Evolutionary conservation across 2,113 vertebrate genomes (phyloP), one percentile per base, ranked within the genome.

Genomic region (Spilogale gracilis): DNA sequence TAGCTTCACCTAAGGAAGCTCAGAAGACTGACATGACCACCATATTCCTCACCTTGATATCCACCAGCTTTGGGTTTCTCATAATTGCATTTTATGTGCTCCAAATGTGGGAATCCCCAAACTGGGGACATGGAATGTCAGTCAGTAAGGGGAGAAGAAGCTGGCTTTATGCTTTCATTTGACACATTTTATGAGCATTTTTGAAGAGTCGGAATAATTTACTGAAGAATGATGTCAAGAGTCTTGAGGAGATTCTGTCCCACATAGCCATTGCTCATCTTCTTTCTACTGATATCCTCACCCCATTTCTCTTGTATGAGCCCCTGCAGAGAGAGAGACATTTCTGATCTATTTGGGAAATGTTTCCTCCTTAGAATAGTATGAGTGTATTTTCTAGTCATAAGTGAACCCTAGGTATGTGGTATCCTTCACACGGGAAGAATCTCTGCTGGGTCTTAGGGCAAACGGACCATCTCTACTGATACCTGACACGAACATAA

Each of bases 261-360:
- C 5, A 38, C 58, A 9, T 43, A 89, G 11, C 30, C 17, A 60
- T 84, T 52, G 17, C 20, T 52, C 13, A 30, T 93, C 16, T 67
- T 93, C 16, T 58, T 93, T 96, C 58, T 89, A 67, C 4, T 71
- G 38, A 83, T 83, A 96, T 83, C n/a, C 48, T 92, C 38, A 43
- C 6, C 69, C 50, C 12, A 69, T 84, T 93, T 89, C 32, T 89
- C 85, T 93, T 50, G 60, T 50, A 71, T 60, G 30, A 81, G 10
- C 21, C 12, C 13, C 78, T 65, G 52, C 2, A 82, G n/a, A 83
- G 48, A 54, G n/a, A 73, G n/a, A 73, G 54, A 65, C 25, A n/a
- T 38, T 73, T n/a, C 30, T 91, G 43, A 86, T 71, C 23, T 45
- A 71, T 92, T 87, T 91, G 61, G 61, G 80, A 95, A 79, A 60